Evolutionary conservation across 2,888 invertebrate species (phyloP), one percentile per base, ranked within the genome.

Genomic region (Aleiodes testaceus): DNA sequence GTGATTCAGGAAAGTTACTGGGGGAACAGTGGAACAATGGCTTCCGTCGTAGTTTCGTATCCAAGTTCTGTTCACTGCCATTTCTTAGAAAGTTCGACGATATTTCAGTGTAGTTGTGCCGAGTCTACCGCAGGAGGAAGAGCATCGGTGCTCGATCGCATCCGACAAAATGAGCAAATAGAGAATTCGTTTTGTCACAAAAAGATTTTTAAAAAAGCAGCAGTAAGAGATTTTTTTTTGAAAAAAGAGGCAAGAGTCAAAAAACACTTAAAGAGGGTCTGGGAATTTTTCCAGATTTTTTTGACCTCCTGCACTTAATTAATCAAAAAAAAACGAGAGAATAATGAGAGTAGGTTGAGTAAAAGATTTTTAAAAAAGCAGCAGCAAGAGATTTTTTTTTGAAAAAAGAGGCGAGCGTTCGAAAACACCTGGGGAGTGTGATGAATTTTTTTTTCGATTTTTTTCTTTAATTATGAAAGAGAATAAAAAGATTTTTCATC

Each of bases 21-120:
- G 79, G 81, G 79, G 79, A 80, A 79, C 79, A 78, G 75, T 81
- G 83, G 71, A 85, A 85, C 85, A 85, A 85, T 84, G 82, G 74
- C 72, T 72, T 66, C 42, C 50, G 42, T 55, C 66, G 47, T 66
- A 63, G 69, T 73, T 73, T 74, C 74, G 71, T 74, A 72, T 75
- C 74, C 74, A 49, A 45, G 65, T 42, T 47, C 44, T 59, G 55
- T 66, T 67, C 69, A 72, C 66, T 72, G 78, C 77, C 77, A 73
- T 77, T 36, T 77, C 81, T 79, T 78, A 79, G 79, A 80, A 85
- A 85, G 82, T 85, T 85, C 73, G 75, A 77, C 85, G 77, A 85
- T 86, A 86, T 85, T 86, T 86, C 80, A 86, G 79, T 75, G 80
- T 73, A 74, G 72, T 70, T 63, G 66, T 73, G 67, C 73, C 73